phyloP scores from a whole-genome alignment of 2,888 invertebrate species.

The Eupeodes latifasciatus region DNA sequence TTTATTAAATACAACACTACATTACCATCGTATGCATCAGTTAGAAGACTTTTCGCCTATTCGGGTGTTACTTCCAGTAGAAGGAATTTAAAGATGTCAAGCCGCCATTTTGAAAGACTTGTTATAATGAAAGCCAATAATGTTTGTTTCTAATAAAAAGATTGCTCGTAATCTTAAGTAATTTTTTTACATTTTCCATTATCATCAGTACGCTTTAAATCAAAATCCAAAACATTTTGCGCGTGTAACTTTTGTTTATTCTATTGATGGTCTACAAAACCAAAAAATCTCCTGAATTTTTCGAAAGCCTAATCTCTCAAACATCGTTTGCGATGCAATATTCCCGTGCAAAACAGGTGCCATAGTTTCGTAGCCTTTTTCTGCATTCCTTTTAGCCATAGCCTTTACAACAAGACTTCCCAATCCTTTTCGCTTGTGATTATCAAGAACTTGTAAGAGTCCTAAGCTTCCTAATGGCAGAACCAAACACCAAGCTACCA shows the following conservation, averaged over 20 bases:
- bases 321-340: conserved; percentile 71
- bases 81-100: not conserved
- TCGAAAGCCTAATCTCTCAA: conserved; percentile 75
- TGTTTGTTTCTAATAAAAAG: not conserved
- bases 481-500: conserved; percentile 76
- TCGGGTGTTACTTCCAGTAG: conserved; percentile 3
- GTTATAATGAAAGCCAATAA: conserved; percentile 3
- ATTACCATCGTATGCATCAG: conserved; percentile 23
- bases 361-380: conserved; percentile 69
- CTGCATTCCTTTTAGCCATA: conserved; percentile 71
- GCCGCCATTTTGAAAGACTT: conserved; percentile 15
- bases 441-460: conserved; percentile 72
- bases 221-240: no score
- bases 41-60: conserved; percentile 2
- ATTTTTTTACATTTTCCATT: no score
- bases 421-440: conserved; percentile 69
- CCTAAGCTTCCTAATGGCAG: conserved; percentile 74
- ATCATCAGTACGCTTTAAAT: no score
- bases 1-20: conserved; percentile 46
- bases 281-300: conserved; percentile 54
- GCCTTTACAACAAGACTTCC: conserved; percentile 70
- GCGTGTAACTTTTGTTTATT: not conserved
- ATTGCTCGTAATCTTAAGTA: no score
- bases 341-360: conserved; percentile 73
- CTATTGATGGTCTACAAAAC: conserved; percentile 15